Conservation (phyloP, 2,888 invertebrate species). For the Harmothoe impar region DNA sequence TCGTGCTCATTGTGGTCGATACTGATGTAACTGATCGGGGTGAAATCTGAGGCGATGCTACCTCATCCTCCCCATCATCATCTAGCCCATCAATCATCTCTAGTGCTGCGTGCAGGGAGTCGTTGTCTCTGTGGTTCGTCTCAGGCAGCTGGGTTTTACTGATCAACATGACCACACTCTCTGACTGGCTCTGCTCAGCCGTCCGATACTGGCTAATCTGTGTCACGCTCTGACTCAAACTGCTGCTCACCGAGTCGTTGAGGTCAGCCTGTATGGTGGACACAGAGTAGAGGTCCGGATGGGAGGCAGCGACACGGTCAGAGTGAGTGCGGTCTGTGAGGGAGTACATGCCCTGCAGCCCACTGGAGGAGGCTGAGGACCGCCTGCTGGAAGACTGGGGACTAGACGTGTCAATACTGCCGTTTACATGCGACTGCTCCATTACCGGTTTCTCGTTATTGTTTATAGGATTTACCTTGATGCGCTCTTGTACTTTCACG, state of each 20-base stretch:
- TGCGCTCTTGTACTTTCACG: neutral
- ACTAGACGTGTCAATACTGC: neutral
- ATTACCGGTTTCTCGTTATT: neutral
- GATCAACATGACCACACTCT: neutral
- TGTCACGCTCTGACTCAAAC: neutral
- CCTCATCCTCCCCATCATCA: neutral
- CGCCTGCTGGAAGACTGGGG: neutral
- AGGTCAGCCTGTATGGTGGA: neutral
- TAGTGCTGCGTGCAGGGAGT: slow-evolving; percentile 30
- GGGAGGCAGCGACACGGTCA: neutral
- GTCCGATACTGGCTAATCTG: slow-evolving; percentile 2
- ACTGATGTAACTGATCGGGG: slow-evolving; percentile 52
- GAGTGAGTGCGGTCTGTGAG: neutral
- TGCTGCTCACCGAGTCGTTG: neutral
- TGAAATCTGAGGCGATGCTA: neutral
- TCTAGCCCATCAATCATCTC: slow-evolving; percentile 1
- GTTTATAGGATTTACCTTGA: neutral
- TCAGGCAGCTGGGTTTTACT: neutral
- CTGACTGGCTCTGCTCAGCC: neutral
- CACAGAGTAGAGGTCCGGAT: neutral
- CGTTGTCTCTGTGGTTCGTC: neutral
- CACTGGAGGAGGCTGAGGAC: slow-evolving; percentile 7
- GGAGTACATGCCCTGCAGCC: neutral
- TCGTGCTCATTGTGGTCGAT: slow-evolving; percentile 9
- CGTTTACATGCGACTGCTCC: neutral